phyloP scores from a whole-genome alignment of 92 coral and sea anemone genomes.

The Virgularia gustaviana region DNA sequence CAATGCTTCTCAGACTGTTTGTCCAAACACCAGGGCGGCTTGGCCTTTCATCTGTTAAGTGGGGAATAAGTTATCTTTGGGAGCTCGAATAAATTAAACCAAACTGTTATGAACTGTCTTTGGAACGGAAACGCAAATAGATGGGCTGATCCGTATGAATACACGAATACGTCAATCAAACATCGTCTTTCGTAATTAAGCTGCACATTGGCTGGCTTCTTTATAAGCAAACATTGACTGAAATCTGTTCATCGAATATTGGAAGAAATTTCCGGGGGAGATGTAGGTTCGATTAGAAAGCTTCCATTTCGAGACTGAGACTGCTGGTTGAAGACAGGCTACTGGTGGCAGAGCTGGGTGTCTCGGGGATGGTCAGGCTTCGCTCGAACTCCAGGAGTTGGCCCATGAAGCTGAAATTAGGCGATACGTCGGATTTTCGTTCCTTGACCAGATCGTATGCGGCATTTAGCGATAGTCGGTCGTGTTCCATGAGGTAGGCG shows the following conservation, averaged over 20 bases:
- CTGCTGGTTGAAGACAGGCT: slow-evolving; percentile 75
- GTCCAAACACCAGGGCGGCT: neutral
- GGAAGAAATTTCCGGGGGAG: no score
- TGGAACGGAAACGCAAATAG: slow-evolving; percentile 19
- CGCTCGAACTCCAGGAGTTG: slow-evolving; percentile 91
- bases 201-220: neutral
- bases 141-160: no score
- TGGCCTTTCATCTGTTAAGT: slow-evolving; percentile 12
- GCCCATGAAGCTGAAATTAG: slow-evolving; percentile 98
- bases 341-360: slow-evolving; percentile 76
- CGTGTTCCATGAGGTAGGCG: slow-evolving; percentile 84
- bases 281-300: neutral
- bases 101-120: slow-evolving; percentile 18
- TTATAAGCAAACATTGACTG: no score
- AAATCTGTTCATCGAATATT: no score
- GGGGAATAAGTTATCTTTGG: slow-evolving; percentile 24
- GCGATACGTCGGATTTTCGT: slow-evolving; percentile 91
- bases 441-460: slow-evolving; percentile 97
- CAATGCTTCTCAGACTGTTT: no score
- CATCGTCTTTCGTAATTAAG: neutral
- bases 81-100: slow-evolving; percentile 28
- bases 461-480: slow-evolving; percentile 73
- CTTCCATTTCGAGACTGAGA: slow-evolving; percentile 61
- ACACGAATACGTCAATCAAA: neutral
- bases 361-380: slow-evolving; percentile 62